These are phyloP conservation scores for Drosophila affinis DNA, from an alignment of 2,888 invertebrate species.

Conservation along the genomic window DNA sequence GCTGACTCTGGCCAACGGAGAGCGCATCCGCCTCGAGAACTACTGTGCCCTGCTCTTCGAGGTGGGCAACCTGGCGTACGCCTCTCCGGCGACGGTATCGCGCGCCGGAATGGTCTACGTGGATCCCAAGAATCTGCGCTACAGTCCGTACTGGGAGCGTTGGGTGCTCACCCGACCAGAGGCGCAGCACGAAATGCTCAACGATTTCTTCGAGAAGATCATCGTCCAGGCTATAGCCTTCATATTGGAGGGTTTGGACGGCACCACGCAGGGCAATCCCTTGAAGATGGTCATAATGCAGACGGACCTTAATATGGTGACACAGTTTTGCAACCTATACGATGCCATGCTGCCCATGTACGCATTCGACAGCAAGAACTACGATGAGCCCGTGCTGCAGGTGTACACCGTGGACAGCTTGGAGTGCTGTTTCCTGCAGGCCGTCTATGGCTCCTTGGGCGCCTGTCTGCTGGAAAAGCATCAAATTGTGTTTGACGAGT, in stretches of 20 bases:
- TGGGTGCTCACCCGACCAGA: conserved; percentile 88
- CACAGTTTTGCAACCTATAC: conserved; percentile 92
- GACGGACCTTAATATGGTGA: conserved; percentile 93
- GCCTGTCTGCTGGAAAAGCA: conserved; percentile 89
- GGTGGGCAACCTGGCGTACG: conserved; percentile 94
- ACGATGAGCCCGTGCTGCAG: conserved; percentile 84
- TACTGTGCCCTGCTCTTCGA: conserved; percentile 94
- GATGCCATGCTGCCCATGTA: conserved; percentile 87
- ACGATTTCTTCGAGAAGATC: conserved; percentile 90
- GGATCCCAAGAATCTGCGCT: conserved; percentile 95
- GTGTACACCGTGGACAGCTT: conserved; percentile 86
- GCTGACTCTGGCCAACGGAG: conserved; percentile 95
- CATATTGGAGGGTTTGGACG: conserved; percentile 89
- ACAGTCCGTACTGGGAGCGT: conserved; percentile 93
- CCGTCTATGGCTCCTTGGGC: conserved; percentile 93
- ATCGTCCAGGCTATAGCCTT: conserved; percentile 89
- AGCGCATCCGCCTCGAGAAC: conserved; percentile 91
- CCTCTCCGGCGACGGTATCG: conserved; percentile 96
- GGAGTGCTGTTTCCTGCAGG: conserved; percentile 89
- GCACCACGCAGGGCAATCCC: conserved; percentile 89
- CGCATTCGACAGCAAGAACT: conserved; percentile 82
- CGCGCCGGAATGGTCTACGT: conserved; percentile 97
- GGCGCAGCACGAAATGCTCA: conserved; percentile 83
- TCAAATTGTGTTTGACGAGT: conserved; percentile 90
- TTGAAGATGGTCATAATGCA: conserved; percentile 92